Percentiles rank a stretch among this genome's conserved stretches.
These are phyloP conservation scores for Scomberomorus guttatus DNA, from an alignment of 2,797 vertebrate species.

Conservation along the genomic window DNA sequence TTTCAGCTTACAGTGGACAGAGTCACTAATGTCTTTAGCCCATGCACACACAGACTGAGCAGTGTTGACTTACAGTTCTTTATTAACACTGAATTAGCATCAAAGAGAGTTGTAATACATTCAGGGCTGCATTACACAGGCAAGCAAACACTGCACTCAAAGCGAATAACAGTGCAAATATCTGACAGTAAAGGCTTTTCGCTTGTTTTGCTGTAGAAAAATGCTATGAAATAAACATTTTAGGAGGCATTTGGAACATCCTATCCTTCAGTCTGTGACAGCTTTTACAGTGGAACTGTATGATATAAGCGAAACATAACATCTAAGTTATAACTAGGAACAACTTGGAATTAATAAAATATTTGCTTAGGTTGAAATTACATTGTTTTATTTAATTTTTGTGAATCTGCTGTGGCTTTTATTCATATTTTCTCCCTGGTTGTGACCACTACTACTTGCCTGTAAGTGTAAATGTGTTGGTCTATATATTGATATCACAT, in stretches of 20 bases:
- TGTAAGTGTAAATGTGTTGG: neutral
- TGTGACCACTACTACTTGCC: neutral
- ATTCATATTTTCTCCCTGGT: neutral
- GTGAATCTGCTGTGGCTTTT: neutral
- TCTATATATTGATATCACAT: neutral
- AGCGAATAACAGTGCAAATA: neutral
- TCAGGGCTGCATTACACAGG: neutral
- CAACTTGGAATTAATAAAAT: no score
- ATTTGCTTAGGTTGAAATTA: neutral
- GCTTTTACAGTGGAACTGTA: neutral
- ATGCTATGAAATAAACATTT: neutral
- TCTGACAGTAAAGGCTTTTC: neutral
- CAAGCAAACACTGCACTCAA: neutral
- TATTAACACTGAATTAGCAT: neutral
- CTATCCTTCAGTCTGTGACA: no score
- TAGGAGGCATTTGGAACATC: no score
- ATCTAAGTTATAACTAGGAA: no score
- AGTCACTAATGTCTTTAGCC: conserved; percentile 36
- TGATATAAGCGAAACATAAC: no score
- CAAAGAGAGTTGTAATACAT: neutral
- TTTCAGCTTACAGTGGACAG: conserved; percentile 43
- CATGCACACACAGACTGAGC: neutral
- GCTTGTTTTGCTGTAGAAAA: no score
- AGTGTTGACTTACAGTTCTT: neutral
- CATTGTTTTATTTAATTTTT: neutral